Evolutionary conservation across 2,888 invertebrate genomes (phyloP).

Genomic region (Platycnemis pennipes): DNA sequence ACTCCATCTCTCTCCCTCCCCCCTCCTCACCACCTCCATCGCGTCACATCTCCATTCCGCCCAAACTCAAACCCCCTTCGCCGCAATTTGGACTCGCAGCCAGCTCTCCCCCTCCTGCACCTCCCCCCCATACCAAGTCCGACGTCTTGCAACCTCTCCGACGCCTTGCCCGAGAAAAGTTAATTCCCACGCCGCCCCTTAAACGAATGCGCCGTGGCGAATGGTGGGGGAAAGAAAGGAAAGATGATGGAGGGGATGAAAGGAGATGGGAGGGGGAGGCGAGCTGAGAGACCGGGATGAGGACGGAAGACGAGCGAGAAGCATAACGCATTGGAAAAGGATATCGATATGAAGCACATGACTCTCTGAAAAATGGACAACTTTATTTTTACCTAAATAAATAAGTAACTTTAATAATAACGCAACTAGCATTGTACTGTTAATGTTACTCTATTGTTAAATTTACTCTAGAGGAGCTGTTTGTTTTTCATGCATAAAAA

Average conservation of each 20-base stretch:
- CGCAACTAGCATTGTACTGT: no score
- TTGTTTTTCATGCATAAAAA: no score
- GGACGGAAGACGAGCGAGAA: no score
- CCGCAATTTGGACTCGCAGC: not conserved
- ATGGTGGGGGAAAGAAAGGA: not conserved
- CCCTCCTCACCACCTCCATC: not conserved
- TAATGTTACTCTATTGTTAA: no score
- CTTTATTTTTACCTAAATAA: no score
- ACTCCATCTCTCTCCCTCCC: not conserved
- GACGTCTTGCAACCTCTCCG: not conserved
- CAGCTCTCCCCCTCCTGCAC: not conserved
- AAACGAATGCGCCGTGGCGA: not conserved
- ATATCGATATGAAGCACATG: no score
- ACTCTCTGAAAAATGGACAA: no score
- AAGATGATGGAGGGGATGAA: not conserved
- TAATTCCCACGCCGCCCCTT: constrained; percentile 54
- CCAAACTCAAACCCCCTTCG: not conserved
- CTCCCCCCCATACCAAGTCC: not conserved
- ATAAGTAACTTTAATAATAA: no score
- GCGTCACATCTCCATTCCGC: not conserved
- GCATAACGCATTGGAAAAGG: no score
- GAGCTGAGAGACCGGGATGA: not conserved
- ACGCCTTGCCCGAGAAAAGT: constrained; percentile 37
- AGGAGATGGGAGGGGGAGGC: not conserved
- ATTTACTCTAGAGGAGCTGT: no score